These are phyloP conservation scores for Meliscaeva auricollis DNA, from an alignment of 2,888 invertebrate species.

Conservation along the genomic window DNA sequence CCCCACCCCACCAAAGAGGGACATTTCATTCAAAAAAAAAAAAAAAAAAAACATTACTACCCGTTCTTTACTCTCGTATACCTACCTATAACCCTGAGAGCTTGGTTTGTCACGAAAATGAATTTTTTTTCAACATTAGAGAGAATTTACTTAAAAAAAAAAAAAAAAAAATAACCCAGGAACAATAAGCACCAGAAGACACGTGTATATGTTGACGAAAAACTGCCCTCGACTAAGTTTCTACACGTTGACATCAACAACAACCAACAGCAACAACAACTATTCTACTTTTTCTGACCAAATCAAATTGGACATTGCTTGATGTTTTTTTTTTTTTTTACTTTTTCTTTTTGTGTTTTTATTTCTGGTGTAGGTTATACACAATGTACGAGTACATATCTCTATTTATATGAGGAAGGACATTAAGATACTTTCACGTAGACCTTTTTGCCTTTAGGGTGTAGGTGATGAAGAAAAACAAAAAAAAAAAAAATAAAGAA, in stretches of 20 bases:
- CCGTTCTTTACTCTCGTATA: not conserved
- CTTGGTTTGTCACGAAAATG: slow-evolving; percentile 29
- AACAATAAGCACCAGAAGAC: slow-evolving; percentile 32
- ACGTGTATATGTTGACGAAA: slow-evolving; percentile 45
- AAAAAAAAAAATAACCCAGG: slow-evolving; percentile 17
- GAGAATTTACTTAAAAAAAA: slow-evolving; percentile 26
- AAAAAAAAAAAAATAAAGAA: slow-evolving; percentile 32
- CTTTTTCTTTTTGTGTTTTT: not conserved
- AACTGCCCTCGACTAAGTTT: slow-evolving; percentile 20
- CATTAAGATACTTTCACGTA: slow-evolving; percentile 51
- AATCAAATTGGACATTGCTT: slow-evolving; percentile 66
- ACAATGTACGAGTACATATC: not conserved
- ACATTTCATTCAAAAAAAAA: slow-evolving; percentile 8
- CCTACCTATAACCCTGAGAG: slow-evolving; percentile 12
- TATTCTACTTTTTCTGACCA: slow-evolving; percentile 41
- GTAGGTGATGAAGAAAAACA: slow-evolving; percentile 23
- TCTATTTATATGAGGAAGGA: not conserved
- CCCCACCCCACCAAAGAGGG: not conserved
- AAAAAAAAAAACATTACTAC: slow-evolving; percentile 4
- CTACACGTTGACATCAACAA: slow-evolving; percentile 3
- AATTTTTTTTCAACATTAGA: slow-evolving; percentile 3
- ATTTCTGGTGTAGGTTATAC: too few relatives aligned
- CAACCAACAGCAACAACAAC: slow-evolving; percentile 34
- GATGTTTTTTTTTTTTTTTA: slow-evolving; percentile 26
- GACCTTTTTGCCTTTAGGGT: slow-evolving; percentile 28